A percentile compares a stretch with the other conserved stretches of the same genome.
phyloP scores from a whole-genome alignment of 2,113 vertebrate genomes.

The Dipodomys spectabilis region DNA sequence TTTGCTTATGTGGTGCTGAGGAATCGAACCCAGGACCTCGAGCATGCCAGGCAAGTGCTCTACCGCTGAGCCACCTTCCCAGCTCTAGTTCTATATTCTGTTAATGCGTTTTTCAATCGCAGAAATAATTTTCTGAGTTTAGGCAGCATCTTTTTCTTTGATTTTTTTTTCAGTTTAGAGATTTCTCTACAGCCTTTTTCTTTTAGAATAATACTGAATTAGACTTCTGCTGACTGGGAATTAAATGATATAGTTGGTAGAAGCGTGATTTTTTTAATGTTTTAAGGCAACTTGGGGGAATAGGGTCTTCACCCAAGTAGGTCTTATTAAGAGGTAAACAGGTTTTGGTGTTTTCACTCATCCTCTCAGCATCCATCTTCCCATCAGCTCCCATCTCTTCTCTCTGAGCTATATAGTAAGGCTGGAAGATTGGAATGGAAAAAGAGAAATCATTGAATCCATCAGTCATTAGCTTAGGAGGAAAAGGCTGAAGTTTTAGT shows the following conservation, averaged over 20 bases:
- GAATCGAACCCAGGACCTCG: no score
- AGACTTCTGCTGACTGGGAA: conserved; percentile 1
- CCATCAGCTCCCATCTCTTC: background rate
- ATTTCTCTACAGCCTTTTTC: conserved; percentile 3
- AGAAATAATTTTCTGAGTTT: conserved; percentile 34
- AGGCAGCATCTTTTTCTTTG: conserved; percentile 14
- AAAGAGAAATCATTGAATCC: background rate
- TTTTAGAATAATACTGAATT: background rate
- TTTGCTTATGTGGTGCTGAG: no score
- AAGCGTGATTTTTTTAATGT: background rate
- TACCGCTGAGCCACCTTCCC: no score
- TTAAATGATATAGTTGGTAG: background rate
- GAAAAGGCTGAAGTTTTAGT: background rate
- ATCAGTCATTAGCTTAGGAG: background rate
- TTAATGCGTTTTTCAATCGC: background rate
- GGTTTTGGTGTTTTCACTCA: background rate
- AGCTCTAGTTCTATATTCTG: background rate
- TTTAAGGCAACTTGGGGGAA: background rate
- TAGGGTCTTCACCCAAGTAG: background rate
- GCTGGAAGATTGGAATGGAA: background rate
- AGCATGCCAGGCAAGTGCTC: no score
- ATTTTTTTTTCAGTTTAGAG: conserved; percentile 35
- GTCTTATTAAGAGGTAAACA: background rate
- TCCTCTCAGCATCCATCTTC: background rate
- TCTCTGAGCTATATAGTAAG: background rate